Evolutionary conservation across 2,113 vertebrate species (phyloP).

Genomic region (Bos javanicus): DNA sequence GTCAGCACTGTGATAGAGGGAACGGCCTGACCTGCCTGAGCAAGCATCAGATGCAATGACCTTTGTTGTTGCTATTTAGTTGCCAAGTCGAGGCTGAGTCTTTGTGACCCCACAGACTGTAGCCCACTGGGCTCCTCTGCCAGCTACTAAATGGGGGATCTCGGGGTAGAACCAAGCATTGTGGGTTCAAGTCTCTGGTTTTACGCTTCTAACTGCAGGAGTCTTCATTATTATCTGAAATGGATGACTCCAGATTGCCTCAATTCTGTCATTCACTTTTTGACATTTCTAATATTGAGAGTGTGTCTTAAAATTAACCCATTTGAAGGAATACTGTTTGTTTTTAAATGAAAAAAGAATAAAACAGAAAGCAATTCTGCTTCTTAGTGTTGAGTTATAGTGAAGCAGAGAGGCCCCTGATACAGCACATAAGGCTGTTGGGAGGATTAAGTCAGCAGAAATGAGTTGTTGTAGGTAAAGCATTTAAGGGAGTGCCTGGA

Average conservation of each 20-base stretch:
- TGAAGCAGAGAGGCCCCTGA: not conserved
- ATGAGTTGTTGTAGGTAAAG: not conserved
- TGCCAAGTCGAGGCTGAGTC: not conserved
- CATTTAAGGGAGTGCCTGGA: not conserved
- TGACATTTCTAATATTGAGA: not conserved
- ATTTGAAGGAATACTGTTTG: not conserved
- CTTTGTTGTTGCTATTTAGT: not conserved
- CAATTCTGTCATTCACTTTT: not conserved
- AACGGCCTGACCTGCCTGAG: not conserved
- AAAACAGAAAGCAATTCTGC: not conserved
- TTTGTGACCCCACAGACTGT: not conserved
- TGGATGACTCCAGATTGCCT: not conserved
- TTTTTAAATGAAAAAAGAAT: not conserved
- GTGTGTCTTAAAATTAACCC: not conserved
- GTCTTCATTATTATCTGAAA: not conserved
- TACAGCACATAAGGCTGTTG: not conserved
- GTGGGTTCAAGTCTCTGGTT: not conserved
- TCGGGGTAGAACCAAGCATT: not conserved
- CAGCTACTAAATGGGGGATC: not conserved
- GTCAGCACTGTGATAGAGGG: not conserved
- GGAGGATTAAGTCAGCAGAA: not conserved
- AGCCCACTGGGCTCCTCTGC: not conserved
- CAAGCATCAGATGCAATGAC: not conserved
- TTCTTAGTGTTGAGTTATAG: not conserved
- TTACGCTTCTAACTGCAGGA: not conserved